Evolutionary conservation across 92 coral and sea anemone genomes (phyloP).

Genomic region (Palythoa heliodiscus): DNA sequence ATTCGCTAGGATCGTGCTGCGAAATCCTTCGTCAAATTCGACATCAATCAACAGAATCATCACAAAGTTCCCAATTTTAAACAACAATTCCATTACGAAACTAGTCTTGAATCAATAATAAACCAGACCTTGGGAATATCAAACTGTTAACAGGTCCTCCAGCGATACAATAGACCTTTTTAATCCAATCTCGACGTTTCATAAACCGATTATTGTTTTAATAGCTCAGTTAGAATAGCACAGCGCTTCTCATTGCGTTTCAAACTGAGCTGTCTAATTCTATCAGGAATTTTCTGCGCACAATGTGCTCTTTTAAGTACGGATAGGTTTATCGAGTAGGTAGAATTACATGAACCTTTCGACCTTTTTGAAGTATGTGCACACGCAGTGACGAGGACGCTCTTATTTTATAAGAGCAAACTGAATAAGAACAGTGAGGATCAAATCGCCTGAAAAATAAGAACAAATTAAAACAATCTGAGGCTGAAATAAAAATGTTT

Average conservation of each 20-base stretch:
- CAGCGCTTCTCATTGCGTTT: not conserved
- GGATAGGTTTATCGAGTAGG: constrained; percentile 24
- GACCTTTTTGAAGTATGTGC: constrained; percentile 14
- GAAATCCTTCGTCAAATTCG: constrained; percentile 26
- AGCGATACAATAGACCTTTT: not conserved
- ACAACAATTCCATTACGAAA: constrained; percentile 15
- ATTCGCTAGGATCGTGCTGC: constrained; percentile 36
- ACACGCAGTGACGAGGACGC: constrained; percentile 14
- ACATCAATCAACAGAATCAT: constrained; percentile 38
- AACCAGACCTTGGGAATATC: not conserved
- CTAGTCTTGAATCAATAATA: constrained; percentile 22
- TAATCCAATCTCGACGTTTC: not conserved
- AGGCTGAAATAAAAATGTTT: too few relatives aligned
- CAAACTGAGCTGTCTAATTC: not conserved
- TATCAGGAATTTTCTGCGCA: not conserved
- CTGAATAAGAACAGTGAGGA: too few relatives aligned
- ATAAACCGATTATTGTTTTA: constrained; percentile 5
- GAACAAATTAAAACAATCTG: too few relatives aligned
- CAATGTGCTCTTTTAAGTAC: constrained; percentile 27
- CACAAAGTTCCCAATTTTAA: constrained; percentile 32
- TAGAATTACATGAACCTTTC: constrained; percentile 8
- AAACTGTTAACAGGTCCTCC: constrained; percentile 1
- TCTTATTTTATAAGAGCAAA: too few relatives aligned
- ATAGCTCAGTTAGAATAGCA: constrained; percentile 1
- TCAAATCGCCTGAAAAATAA: too few relatives aligned